Base-by-base conservation (phyloP, 2,888 invertebrate genomes). In the Galerucella calmariensis region DNA sequence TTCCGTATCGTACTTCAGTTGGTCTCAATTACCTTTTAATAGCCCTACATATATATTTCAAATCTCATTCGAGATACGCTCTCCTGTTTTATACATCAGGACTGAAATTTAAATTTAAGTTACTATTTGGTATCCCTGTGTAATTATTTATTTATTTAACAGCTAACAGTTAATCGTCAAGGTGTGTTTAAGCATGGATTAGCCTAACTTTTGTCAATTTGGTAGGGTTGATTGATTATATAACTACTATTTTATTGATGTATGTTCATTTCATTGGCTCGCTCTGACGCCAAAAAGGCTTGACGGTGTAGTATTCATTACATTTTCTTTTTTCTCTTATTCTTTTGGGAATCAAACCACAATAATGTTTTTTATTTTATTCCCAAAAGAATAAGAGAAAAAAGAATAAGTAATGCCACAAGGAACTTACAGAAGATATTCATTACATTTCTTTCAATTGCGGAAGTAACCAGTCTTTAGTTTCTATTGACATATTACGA, bases 181-280 rank as follows among this genome's bases (percentile, higher is more conserved):
- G 75, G 73, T 62, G 68, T 53, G 68, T 73, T 77, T 66, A 73
- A 74, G 70, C 72, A 69, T 58, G 59, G 69, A 72, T 67, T 67
- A 62, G 74, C 73, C 66, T 61, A 73, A 78, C 68, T 74, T 77
- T 61, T 70, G 58, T 70, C 74, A 75, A 78, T 78, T 76, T 74
- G 71, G 27, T 12, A 8, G 12, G 27, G 44, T n/a, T n/a, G n/a
- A n/a, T 53, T 41, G 8, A n/a, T 51, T 5, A 14, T n/a, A 2
- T 12, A 48, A 48, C 3, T 48, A 2, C 48, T 48, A 14, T n/a
- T 12, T 35, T 8, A 35, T 35, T 35, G 6, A 35, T 35, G 8
- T 35, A 1, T 8, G 35, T 35, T 35, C 6, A 35, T 35, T 35
- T 8, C 35, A 0, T 35, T 35, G 0, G 35, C 35, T 8, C 35